Evolutionary conservation across 2,797 vertebrate genomes (phyloP).

Genomic region (Lemur catta): DNA sequence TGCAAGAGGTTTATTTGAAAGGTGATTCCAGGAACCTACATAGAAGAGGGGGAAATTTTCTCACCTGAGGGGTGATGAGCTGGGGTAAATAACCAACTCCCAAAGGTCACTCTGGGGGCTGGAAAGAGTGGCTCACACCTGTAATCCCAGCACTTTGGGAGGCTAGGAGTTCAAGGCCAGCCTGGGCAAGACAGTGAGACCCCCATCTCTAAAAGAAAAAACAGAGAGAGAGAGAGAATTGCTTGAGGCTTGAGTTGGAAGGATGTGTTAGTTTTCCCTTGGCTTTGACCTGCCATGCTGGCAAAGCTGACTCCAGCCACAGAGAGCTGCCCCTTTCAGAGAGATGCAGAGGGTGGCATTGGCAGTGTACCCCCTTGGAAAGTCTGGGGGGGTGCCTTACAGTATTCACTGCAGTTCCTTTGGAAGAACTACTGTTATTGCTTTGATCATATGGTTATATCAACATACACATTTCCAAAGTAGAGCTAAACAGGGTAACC

Average conservation of each 20-base stretch:
- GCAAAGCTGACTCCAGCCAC: background rate
- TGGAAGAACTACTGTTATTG: background rate
- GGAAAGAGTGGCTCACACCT: too few relatives aligned
- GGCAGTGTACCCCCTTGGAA: background rate
- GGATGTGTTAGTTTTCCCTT: background rate
- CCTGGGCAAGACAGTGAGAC: too few relatives aligned
- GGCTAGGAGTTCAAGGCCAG: too few relatives aligned
- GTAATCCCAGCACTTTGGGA: too few relatives aligned
- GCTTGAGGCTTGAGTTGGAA: background rate
- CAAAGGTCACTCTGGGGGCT: background rate
- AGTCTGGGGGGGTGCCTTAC: too few relatives aligned
- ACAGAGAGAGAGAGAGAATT: background rate
- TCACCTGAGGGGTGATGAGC: background rate
- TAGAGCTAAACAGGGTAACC: background rate
- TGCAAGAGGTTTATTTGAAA: background rate
- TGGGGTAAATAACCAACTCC: background rate
- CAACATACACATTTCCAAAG: background rate
- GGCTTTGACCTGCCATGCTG: too few relatives aligned
- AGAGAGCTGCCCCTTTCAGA: background rate
- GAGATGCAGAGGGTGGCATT: background rate
- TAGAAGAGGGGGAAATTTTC: background rate
- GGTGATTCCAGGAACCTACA: background rate
- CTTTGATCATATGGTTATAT: background rate
- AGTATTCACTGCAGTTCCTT: background rate
- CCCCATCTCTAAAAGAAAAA: background rate